phyloP scores from a whole-genome alignment of 1,140 invertebrate species.

The Drosophila bifasciata region DNA sequence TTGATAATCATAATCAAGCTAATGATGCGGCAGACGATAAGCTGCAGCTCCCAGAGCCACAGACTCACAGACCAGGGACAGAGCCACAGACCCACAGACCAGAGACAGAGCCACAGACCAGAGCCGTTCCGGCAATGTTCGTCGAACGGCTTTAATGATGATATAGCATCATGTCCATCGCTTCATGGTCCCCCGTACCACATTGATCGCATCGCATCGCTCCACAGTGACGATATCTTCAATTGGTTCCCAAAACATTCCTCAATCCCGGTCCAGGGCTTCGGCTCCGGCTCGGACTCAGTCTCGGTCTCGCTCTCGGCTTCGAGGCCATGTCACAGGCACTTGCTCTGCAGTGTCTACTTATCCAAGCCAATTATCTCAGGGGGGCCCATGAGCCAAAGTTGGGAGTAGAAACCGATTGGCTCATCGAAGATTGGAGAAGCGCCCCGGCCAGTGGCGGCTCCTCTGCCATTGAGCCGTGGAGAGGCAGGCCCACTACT shows the following conservation, averaged over 20 bases:
- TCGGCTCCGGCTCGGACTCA: too few species aligned
- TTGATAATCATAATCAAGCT: constrained; percentile 83
- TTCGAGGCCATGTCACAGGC: not conserved
- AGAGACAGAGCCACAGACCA: not conserved
- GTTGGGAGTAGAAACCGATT: constrained; percentile 57
- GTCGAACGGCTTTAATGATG: constrained; percentile 59
- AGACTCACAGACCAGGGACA: too few species aligned
- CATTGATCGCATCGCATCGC: constrained; percentile 46
- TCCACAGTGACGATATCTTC: constrained; percentile 63
- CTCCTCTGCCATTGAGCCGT: too few species aligned
- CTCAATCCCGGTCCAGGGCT: constrained; percentile 22
- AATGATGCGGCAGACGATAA: constrained; percentile 79
- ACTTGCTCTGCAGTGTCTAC: constrained; percentile 20
- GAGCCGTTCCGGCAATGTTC: too few species aligned
- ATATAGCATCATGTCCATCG: constrained; percentile 28
- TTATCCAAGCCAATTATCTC: constrained; percentile 75
- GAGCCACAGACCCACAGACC: not conserved
- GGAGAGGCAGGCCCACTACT: too few species aligned
- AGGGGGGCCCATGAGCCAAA: not conserved
- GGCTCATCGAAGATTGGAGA: constrained; percentile 60
- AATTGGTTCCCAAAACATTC: constrained; percentile 59
- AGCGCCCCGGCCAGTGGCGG: not conserved
- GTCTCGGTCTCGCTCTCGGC: too few species aligned
- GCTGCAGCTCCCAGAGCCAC: constrained; percentile 13
- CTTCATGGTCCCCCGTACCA: too few species aligned